phyloP scores from a whole-genome alignment of 2,797 vertebrate species.

The Pseudomugil gertrudae region DNA sequence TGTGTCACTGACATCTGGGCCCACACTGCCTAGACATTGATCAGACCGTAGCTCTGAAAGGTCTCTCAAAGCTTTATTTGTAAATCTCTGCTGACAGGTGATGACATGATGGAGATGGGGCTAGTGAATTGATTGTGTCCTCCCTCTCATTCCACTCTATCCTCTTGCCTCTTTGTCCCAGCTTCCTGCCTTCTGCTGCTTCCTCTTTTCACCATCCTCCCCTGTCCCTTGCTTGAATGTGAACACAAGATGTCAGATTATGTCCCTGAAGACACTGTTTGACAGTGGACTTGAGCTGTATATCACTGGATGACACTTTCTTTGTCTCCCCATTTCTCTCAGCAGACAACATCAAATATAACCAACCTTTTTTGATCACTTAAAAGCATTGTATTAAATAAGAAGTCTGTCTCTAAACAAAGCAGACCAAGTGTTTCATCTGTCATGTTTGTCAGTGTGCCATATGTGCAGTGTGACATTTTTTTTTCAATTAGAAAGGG shows the following conservation, averaged over 20 bases:
- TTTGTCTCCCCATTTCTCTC: constrained; percentile 42
- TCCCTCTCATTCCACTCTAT: constrained; percentile 59
- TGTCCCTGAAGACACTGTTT: constrained; percentile 78
- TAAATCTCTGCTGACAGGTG: constrained; percentile 78
- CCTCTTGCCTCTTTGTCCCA: constrained; percentile 56
- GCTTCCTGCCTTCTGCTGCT: constrained; percentile 28
- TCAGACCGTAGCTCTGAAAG: constrained; percentile 64
- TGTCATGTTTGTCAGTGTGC: constrained; percentile 72
- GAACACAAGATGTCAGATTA: constrained; percentile 80
- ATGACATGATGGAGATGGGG: constrained; percentile 78
- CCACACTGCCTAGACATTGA: constrained; percentile 58
- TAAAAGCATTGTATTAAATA: constrained; percentile 76
- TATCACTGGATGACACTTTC: constrained; percentile 74
- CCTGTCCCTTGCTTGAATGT: constrained; percentile 62
- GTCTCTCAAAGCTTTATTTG: constrained; percentile 74
- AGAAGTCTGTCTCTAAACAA: constrained; percentile 70
- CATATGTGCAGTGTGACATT: constrained; percentile 70
- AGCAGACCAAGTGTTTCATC: constrained; percentile 79
- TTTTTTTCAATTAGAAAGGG: constrained; percentile 58
- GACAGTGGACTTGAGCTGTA: constrained; percentile 75
- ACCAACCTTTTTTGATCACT: constrained; percentile 77
- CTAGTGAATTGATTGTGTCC: constrained; percentile 73
- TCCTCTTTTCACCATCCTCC: constrained; percentile 28
- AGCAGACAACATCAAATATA: constrained; percentile 77
- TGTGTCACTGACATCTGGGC: constrained; percentile 51